Percentiles rank a stretch among this genome's conserved stretches.
phyloP scores from a whole-genome alignment of 2,113 vertebrate genomes.

The Tetrax tetrax region DNA sequence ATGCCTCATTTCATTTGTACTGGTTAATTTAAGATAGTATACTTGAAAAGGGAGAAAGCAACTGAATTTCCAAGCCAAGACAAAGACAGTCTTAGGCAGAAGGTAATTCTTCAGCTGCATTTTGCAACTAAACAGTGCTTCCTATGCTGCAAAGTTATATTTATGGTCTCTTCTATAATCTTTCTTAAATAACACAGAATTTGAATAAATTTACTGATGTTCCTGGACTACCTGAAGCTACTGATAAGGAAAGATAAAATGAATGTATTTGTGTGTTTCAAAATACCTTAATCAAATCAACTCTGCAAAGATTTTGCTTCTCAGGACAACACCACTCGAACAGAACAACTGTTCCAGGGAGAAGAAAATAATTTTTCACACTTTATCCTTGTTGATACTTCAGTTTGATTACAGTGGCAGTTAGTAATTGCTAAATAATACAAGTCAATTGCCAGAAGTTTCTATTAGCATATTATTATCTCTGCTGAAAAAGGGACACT shows the following conservation, averaged over 20 bases:
- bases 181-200: not conserved
- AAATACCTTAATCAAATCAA: not conserved
- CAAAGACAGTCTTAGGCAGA: not conserved
- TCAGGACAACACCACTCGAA: not conserved
- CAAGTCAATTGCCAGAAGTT: conserved; percentile 11
- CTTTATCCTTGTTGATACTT: conserved; percentile 22
- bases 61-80: not conserved
- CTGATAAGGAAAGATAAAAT: not conserved
- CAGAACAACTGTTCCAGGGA: not conserved
- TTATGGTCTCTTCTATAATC: not conserved
- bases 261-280: not conserved
- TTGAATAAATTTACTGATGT: not conserved
- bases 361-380: not conserved
- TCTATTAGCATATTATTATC: not conserved
- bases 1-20: not conserved
- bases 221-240: not conserved
- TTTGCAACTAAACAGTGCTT: not conserved
- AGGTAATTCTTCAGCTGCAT: not conserved
- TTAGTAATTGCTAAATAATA: conserved; percentile 33
- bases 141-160: not conserved
- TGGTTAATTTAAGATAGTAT: not conserved
- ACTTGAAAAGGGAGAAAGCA: not conserved
- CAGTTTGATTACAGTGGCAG: conserved; percentile 10
- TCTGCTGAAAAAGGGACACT: conserved; percentile 5
- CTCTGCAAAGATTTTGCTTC: not conserved